Percentiles rank a stretch among this genome's conserved stretches.
These are phyloP conservation scores for Scelioninae gen. 1 DNA, from an alignment of 2,888 invertebrate species.

Conservation along the genomic window DNA sequence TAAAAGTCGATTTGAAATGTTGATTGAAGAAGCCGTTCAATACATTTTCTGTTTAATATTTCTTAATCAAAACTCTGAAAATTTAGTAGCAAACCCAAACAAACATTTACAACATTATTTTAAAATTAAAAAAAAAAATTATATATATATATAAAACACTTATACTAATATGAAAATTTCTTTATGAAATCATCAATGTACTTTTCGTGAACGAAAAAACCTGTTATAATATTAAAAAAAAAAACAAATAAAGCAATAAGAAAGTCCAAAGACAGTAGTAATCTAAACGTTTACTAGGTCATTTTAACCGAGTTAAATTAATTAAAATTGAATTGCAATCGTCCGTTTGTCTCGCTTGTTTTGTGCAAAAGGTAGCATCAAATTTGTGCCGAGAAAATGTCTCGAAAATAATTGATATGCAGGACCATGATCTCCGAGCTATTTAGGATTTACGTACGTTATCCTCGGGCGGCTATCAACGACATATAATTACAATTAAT, in stretches of 20 bases:
- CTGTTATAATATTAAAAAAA: too few species aligned
- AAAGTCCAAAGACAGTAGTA: too few species aligned
- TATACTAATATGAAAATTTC: too few species aligned
- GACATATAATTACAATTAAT: constrained; percentile 73
- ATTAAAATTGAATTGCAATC: background rate
- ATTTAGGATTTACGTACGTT: constrained; percentile 72
- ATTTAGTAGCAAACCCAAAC: too few species aligned
- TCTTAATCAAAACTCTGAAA: too few species aligned
- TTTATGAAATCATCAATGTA: too few species aligned
- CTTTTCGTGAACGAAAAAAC: too few species aligned
- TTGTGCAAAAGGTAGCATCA: background rate
- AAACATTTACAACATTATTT: too few species aligned
- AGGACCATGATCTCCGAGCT: constrained; percentile 66
- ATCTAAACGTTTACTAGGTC: too few species aligned
- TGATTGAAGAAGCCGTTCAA: constrained; percentile 5
- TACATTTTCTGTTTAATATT: background rate
- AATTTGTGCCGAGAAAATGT: constrained; percentile 41
- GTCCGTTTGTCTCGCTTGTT: background rate
- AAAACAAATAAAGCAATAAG: too few species aligned
- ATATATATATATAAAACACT: too few species aligned
- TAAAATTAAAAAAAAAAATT: too few species aligned
- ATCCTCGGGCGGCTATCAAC: constrained; percentile 75
- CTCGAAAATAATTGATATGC: constrained; percentile 64
- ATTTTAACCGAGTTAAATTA: background rate
- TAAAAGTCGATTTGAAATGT: constrained; percentile 7